Evolutionary conservation across 2,797 vertebrate species (phyloP), one percentile per base, ranked within the genome.

Genomic region (Todus mexicanus): DNA sequence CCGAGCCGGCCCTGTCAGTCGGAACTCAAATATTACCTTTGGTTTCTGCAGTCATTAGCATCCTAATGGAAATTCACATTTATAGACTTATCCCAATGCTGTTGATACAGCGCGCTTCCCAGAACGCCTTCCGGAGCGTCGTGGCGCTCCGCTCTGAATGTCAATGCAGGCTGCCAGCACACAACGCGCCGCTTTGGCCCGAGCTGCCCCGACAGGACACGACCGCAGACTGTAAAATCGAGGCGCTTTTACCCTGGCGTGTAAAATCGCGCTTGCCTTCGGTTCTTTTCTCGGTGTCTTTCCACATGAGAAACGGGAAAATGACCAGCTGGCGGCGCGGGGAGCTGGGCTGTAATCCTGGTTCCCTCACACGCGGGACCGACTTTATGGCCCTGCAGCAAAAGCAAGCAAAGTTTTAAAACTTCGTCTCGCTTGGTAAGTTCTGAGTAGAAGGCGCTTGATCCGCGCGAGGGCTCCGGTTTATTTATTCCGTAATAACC

Each of bases 1-100:
- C 81, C 35, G 6, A 45, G 40, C 16, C 26, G 75, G 84, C 75
- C 71, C n/a, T 54, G 84, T 84, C 84, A 56, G 89, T 51, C 23
- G 15, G 69, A 94, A 5, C 87, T 95, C 93, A 89, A 79, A 89
- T 87, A 89, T 87, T 93, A 37, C 91, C 91, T 93, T 82, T 92
- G 74, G 13, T 85, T 87, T 57, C 94, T 79, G 75, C 43, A 91
- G 91, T 76, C 91, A 80, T 96, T 93, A 93, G 91, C 93, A 92
- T 96, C 94, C 93, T 91, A 84, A 94, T 94, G 94, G 94, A 91
- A 95, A 93, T 79, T 71, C 75, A 29, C 19, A 31, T 79, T 93
- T 79, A 84, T 56, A 79, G 91, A 75, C 87, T 84, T 72, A 59
- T n/a, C 82, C 82, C 69, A 26, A 10, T 82, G 84, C 78, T 92